Conservation (phyloP, 2,797 vertebrate genomes). For the Sebastes trivittatus region DNA sequence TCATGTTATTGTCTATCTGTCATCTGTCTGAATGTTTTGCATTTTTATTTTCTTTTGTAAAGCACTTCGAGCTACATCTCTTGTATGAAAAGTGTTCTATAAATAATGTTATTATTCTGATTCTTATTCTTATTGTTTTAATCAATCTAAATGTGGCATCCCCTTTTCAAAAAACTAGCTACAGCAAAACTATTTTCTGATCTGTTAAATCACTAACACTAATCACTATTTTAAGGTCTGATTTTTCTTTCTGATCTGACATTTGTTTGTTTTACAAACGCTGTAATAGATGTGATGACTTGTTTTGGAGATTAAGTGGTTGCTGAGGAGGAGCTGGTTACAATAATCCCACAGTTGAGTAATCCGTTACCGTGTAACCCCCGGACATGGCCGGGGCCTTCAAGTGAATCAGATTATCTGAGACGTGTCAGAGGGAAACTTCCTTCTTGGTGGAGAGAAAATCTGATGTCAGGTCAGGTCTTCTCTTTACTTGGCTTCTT, state of each 20-base stretch:
- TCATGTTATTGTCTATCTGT: neutral
- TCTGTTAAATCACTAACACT: no score
- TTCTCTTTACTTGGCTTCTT: neutral
- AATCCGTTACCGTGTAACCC: neutral
- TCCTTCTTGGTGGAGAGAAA: neutral
- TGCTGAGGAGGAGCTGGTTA: neutral
- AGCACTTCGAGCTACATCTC: neutral
- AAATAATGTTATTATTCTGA: neutral
- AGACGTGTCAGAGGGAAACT: neutral
- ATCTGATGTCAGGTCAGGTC: neutral
- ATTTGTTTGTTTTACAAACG: neutral
- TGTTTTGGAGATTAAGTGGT: neutral
- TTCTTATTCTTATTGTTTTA: neutral
- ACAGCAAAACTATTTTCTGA: neutral
- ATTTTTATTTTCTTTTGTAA: neutral
- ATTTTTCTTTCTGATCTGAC: neutral
- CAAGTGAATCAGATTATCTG: slow-evolving; percentile 6
- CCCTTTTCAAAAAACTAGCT: neutral
- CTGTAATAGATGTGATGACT: neutral
- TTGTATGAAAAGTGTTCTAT: neutral
- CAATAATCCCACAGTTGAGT: slow-evolving; percentile 7
- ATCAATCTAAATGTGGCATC: neutral
- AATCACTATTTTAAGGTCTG: no score
- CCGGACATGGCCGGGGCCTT: neutral
- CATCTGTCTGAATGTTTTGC: neutral